Conservation (phyloP, 2,113 vertebrate species). For the Syngnathus typhle region DNA sequence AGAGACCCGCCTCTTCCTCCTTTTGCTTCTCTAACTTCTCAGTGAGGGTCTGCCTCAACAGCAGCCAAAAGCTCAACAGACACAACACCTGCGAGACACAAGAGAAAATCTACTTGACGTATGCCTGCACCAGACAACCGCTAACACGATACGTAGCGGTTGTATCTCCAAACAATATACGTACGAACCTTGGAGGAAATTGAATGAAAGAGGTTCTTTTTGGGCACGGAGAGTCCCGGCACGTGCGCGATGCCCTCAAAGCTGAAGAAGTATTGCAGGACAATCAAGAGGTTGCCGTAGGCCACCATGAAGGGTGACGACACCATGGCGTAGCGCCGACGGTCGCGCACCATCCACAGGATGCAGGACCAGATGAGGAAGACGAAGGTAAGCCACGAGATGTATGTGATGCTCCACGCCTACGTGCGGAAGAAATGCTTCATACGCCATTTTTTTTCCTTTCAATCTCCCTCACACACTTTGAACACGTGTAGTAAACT, state of each 20-base stretch:
- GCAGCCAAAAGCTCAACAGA: conserved; percentile 93
- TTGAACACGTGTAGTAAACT: background rate
- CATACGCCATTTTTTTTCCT: background rate
- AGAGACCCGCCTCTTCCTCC: conserved; percentile 74
- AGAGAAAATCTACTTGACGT: background rate
- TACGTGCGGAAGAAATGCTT: conserved; percentile 29
- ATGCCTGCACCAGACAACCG: background rate
- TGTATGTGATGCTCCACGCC: conserved; percentile 98
- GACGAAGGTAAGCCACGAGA: conserved; percentile 95
- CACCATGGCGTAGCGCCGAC: conserved; percentile 93
- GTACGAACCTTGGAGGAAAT: conserved; percentile 83
- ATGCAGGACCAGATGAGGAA: conserved; percentile 93
- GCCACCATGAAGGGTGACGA: conserved; percentile 95
- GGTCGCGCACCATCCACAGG: conserved; percentile 93
- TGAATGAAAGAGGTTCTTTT: conserved; percentile 73
- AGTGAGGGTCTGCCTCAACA: conserved; percentile 90
- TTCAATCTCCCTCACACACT: background rate
- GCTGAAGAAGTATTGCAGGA: conserved; percentile 92
- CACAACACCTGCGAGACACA: conserved; percentile 79
- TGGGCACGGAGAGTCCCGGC: conserved; percentile 77
- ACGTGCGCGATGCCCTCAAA: conserved; percentile 73
- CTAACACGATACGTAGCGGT: background rate
- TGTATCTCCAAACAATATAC: background rate
- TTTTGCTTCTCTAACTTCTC: conserved; percentile 77
- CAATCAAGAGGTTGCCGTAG: conserved; percentile 86